phyloP scores from a whole-genome alignment of 2,888 invertebrate species.

The Pristionchus exspectatus region DNA sequence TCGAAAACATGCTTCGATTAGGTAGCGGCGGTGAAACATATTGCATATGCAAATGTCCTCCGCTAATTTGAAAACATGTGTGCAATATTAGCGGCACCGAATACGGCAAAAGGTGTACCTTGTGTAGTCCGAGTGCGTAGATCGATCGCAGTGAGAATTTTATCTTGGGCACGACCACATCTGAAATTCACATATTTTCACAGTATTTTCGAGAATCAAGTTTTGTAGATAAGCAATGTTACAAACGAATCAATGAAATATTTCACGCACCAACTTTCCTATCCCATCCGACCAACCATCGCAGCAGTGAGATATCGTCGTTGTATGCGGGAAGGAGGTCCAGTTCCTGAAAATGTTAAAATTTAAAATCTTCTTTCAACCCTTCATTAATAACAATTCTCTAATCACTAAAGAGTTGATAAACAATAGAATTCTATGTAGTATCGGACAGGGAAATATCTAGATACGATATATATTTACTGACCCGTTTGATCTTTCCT shows the following conservation, averaged over 20 bases:
- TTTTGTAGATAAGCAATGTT: background rate
- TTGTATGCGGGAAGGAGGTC: conserved; percentile 71
- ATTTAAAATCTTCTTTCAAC: background rate
- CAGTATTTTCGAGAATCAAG: background rate
- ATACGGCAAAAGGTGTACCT: conserved; percentile 33
- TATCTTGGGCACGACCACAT: conserved; percentile 72
- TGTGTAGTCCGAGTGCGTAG: conserved; percentile 70
- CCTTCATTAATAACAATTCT: too few relatives aligned
- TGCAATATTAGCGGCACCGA: background rate
- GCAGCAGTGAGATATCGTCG: conserved; percentile 70
- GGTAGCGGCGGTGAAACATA: background rate
- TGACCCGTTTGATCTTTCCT: conserved; percentile 33
- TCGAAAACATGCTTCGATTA: background rate
- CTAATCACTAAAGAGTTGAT: background rate
- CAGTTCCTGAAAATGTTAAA: conserved; percentile 59
- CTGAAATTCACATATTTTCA: conserved; percentile 59
- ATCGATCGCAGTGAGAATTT: conserved; percentile 70
- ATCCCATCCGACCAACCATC: conserved; percentile 77
- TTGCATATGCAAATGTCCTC: too few relatives aligned
- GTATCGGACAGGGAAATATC: background rate
- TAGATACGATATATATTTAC: background rate
- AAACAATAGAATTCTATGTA: background rate
- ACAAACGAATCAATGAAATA: background rate
- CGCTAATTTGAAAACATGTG: too few relatives aligned
- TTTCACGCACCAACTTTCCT: conserved; percentile 66